A percentile compares a stretch with the other conserved stretches of the same genome.
These are phyloP conservation scores for Drosophila pegasa DNA, from an alignment of 2,888 invertebrate species.

Conservation along the genomic window DNA sequence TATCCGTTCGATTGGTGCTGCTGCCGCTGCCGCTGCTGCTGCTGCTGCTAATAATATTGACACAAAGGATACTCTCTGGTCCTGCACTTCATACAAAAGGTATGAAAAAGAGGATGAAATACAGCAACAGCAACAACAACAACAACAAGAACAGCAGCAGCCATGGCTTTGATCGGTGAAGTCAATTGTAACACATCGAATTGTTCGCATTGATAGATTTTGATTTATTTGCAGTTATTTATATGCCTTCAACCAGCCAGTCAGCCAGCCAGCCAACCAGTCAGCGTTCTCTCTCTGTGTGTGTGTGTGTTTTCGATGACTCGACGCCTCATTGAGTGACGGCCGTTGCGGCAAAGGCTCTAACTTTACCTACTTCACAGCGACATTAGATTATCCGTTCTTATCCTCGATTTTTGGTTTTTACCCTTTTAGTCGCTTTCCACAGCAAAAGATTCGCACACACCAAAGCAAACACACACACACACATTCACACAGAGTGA, in stretches of 20 bases:
- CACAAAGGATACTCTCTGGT: constrained; percentile 82
- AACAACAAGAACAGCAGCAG: constrained; percentile 39
- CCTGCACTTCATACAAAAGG: constrained; percentile 82
- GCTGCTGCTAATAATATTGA: constrained; percentile 81
- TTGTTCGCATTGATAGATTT: constrained; percentile 84
- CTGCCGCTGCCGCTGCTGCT: constrained; percentile 46
- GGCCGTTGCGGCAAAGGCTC: constrained; percentile 31
- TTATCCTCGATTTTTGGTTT: constrained; percentile 85
- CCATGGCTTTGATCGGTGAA: constrained; percentile 82
- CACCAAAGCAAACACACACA: constrained; percentile 9
- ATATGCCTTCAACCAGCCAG: constrained; percentile 75
- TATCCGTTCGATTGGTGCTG: constrained; percentile 67
- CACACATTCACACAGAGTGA: constrained; percentile 1
- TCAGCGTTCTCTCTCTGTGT: neutral
- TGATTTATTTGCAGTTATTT: constrained; percentile 85
- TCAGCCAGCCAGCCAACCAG: constrained; percentile 2
- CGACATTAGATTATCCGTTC: constrained; percentile 83
- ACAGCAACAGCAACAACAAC: constrained; percentile 49
- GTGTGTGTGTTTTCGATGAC: constrained; percentile 51
- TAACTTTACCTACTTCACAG: constrained; percentile 69
- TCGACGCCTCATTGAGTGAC: constrained; percentile 62
- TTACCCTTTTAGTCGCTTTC: constrained; percentile 76
- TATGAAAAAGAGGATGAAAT: constrained; percentile 72
- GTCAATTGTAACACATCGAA: constrained; percentile 85
- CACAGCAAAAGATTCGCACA: constrained; percentile 37